Evolutionary conservation across 2,888 invertebrate genomes (phyloP).

Genomic region (Galeruca laticollis): DNA sequence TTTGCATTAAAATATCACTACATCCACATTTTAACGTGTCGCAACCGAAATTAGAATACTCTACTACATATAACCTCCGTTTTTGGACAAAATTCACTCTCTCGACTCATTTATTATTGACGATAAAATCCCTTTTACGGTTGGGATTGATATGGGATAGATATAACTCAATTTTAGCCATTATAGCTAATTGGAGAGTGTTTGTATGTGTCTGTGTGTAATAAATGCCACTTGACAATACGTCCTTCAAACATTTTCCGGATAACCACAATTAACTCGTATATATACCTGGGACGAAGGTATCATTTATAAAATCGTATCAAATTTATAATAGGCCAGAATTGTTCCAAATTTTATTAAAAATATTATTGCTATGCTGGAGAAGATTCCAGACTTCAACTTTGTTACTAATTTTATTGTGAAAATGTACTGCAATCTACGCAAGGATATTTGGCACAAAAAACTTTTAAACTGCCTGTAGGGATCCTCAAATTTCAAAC

Average conservation of each 20-base stretch:
- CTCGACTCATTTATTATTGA: neutral
- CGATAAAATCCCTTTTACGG: neutral
- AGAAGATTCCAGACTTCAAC: too few species aligned
- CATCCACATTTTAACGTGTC: too few species aligned
- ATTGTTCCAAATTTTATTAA: too few species aligned
- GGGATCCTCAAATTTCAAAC: too few species aligned
- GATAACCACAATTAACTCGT: neutral
- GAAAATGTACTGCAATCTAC: too few species aligned
- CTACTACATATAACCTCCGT: too few species aligned
- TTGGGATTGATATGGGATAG: neutral
- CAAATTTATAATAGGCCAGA: neutral
- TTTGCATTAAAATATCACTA: too few species aligned
- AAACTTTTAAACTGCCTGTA: too few species aligned
- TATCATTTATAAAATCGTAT: neutral
- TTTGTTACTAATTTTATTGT: too few species aligned
- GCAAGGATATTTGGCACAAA: too few species aligned
- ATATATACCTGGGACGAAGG: neutral
- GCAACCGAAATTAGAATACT: too few species aligned
- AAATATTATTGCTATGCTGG: too few species aligned
- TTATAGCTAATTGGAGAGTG: conserved; percentile 4
- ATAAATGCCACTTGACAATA: neutral
- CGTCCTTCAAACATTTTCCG: neutral
- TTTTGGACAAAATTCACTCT: neutral
- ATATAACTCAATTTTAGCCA: neutral
- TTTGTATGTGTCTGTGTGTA: neutral